Conservation (phyloP, 2,888 invertebrate genomes). For the Aphidoletes aphidimyza region DNA sequence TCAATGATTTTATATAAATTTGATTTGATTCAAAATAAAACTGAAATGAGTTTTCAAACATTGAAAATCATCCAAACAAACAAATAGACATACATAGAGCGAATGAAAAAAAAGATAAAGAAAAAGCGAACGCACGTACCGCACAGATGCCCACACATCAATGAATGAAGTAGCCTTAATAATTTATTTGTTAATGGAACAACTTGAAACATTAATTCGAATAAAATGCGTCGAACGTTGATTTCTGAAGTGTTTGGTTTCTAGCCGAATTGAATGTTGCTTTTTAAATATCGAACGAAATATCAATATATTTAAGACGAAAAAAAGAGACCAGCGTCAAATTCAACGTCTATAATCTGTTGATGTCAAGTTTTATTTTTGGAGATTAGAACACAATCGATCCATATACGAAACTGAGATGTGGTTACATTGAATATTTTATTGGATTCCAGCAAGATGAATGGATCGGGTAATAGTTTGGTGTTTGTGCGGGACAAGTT, state of each 20-base stretch:
- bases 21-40: not conserved
- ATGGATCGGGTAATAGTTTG: not conserved
- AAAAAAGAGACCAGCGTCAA: too few species aligned
- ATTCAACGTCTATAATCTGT: not conserved
- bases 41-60: not conserved
- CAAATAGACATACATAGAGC: not conserved
- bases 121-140: not conserved
- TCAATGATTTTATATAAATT: not conserved
- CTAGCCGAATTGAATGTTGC: not conserved
- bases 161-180: conserved; percentile 49
- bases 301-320: too few species aligned
- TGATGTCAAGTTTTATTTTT: conserved; percentile 11
- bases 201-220: conserved; percentile 46
- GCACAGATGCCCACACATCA: conserved; percentile 18
- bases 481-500: not conserved
- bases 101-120: not conserved
- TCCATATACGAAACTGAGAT: conserved; percentile 23
- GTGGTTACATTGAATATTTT: not conserved
- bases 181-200: conserved; percentile 49
- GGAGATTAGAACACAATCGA: not conserved
- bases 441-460: not conserved
- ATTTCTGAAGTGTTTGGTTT: not conserved
- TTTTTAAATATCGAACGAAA: not conserved
- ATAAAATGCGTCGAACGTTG: not conserved
- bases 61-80: too few species aligned